Conservation (phyloP, 2,888 invertebrate species). For the Nemurella pictetii region DNA sequence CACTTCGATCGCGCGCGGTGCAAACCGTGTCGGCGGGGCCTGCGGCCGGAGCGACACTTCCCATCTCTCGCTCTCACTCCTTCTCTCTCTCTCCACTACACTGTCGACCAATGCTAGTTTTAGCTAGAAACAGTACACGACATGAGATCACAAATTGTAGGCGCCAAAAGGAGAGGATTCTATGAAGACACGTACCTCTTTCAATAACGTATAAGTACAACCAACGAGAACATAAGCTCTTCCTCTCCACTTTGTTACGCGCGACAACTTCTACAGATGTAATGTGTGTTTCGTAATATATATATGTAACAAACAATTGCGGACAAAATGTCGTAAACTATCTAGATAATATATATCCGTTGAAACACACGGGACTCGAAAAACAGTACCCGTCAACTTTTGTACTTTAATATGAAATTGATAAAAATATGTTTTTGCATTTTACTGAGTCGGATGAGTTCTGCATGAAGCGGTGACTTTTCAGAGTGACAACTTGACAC, state of each 20-base stretch:
- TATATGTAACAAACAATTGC: conserved; percentile 6
- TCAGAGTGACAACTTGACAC: background rate
- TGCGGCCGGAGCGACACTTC: background rate
- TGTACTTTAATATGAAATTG: conserved; percentile 40
- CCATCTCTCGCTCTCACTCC: background rate
- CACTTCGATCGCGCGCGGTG: background rate
- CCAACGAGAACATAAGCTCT: background rate
- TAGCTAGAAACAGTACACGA: background rate
- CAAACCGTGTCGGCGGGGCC: too few species aligned
- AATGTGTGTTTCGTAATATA: background rate
- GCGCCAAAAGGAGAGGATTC: background rate
- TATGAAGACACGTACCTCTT: background rate
- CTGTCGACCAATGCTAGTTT: background rate
- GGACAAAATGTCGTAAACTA: conserved; percentile 7
- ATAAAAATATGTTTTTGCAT: conserved; percentile 39
- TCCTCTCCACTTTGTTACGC: background rate
- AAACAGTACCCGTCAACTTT: conserved; percentile 40
- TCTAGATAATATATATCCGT: background rate
- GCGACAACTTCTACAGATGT: background rate
- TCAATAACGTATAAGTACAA: background rate
- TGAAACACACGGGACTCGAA: conserved; percentile 24
- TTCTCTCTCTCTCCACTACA: background rate
- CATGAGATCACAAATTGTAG: background rate
- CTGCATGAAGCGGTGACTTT: background rate
- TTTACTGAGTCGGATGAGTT: background rate